phyloP scores from a whole-genome alignment of 2,888 invertebrate genomes.

The Sesia bembeciformis region DNA sequence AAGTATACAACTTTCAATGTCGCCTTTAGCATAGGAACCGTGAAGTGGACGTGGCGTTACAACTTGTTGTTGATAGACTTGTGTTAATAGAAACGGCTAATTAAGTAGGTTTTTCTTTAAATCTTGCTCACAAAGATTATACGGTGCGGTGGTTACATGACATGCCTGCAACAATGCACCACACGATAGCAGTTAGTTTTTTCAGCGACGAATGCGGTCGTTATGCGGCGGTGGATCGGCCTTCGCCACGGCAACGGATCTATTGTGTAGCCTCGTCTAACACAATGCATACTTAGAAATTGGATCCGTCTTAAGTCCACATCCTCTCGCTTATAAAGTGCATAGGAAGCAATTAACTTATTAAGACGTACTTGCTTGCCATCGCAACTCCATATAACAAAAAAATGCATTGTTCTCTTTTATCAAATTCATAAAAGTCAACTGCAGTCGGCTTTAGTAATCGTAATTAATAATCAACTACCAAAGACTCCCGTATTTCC shows the following conservation, averaged over 20 bases:
- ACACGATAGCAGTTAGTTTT: not conserved
- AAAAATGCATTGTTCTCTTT: not conserved
- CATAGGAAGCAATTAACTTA: not conserved
- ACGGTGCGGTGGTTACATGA: no score
- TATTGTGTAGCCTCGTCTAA: conserved; percentile 41
- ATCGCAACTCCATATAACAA: not conserved
- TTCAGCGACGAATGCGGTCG: conserved; percentile 37
- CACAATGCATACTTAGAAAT: conserved; percentile 66
- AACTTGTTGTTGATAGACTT: no score
- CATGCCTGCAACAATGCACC: conserved; percentile 19
- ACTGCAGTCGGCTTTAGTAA: no score
- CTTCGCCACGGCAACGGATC: conserved; percentile 63
- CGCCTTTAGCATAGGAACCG: no score
- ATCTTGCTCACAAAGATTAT: no score
- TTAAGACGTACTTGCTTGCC: not conserved
- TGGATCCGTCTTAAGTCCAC: conserved; percentile 55
- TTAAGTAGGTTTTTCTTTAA: no score
- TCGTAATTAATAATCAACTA: no score
- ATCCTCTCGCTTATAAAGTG: conserved; percentile 4
- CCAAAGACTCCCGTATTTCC: no score
- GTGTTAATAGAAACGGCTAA: no score
- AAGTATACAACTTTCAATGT: no score
- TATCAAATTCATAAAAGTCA: not conserved
- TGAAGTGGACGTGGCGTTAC: no score
- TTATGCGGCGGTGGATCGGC: conserved; percentile 59